Percentiles rank a stretch among this genome's conserved stretches.
Evolutionary conservation across 1,140 invertebrate species (phyloP).

Genomic region (Hypsibius dujardini): DNA sequence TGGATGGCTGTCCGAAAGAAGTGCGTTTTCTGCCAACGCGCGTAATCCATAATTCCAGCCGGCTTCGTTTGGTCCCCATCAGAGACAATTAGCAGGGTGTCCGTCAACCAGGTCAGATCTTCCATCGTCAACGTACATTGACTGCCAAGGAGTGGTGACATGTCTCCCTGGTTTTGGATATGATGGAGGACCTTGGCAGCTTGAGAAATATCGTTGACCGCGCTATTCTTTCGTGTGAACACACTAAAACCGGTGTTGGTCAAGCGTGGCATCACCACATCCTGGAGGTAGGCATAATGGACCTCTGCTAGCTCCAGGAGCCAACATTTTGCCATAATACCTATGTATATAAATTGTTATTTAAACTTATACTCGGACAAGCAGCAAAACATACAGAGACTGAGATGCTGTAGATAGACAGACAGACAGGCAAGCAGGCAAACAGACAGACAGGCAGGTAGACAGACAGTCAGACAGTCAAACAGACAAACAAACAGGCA

Average conservation of each 20-base stretch:
- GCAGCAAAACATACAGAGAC: neutral
- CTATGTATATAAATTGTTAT: neutral
- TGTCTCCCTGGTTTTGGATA: neutral
- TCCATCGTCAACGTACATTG: neutral
- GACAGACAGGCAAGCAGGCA: too few species aligned
- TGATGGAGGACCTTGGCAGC: neutral
- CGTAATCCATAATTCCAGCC: neutral
- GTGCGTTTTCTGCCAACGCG: neutral
- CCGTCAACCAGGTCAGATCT: conserved; percentile 4
- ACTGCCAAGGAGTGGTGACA: neutral
- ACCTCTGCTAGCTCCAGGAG: conserved; percentile 6
- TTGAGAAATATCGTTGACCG: neutral
- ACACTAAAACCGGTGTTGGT: conserved; percentile 6
- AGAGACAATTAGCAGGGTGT: neutral
- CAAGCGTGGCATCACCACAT: neutral
- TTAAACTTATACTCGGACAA: neutral
- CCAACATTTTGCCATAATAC: conserved; percentile 12
- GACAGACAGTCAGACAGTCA: too few species aligned
- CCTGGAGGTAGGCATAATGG: neutral
- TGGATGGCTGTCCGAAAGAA: neutral
- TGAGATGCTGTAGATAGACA: too few species aligned
- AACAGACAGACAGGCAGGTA: too few species aligned
- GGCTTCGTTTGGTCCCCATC: neutral
- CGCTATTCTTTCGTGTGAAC: conserved; percentile 1
- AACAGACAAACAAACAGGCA: too few species aligned